phyloP scores from a whole-genome alignment of 2,888 invertebrate species.

The Vanessa cardui region DNA sequence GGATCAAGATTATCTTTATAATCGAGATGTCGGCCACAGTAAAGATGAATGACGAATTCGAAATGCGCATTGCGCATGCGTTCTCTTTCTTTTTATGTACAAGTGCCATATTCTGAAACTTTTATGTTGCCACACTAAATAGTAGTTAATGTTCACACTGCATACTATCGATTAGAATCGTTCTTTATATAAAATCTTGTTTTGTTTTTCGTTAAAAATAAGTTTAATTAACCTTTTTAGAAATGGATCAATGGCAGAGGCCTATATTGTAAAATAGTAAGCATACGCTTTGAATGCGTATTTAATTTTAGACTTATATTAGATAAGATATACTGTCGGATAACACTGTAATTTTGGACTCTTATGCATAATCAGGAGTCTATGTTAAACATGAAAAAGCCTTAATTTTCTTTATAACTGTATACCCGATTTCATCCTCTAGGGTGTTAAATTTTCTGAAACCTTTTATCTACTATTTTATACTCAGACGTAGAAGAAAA shows the following conservation, averaged over 20 bases:
- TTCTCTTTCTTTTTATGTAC: constrained; percentile 42
- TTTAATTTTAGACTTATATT: too few relatives aligned
- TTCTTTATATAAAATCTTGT: constrained; percentile 13
- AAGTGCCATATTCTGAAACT: constrained; percentile 28
- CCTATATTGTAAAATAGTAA: background rate
- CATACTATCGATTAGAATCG: constrained; percentile 18
- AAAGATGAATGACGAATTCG: constrained; percentile 68
- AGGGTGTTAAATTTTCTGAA: too few relatives aligned
- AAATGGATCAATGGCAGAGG: background rate
- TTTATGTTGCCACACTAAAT: constrained; percentile 27
- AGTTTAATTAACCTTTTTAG: background rate
- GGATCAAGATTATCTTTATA: constrained; percentile 59
- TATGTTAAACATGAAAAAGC: too few relatives aligned
- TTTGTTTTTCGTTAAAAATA: background rate
- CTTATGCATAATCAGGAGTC: too few relatives aligned
- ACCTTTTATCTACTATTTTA: too few relatives aligned
- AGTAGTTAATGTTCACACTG: background rate
- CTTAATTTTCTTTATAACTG: too few relatives aligned
- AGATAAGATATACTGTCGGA: too few relatives aligned
- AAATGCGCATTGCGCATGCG: constrained; percentile 60
- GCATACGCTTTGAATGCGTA: too few relatives aligned
- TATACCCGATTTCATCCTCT: too few relatives aligned
- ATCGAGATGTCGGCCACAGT: constrained; percentile 70
- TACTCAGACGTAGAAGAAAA: too few relatives aligned
- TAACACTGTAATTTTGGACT: too few relatives aligned